phyloP scores from a whole-genome alignment of 2,113 vertebrate species.

The Pangasianodon hypophthalmus region DNA sequence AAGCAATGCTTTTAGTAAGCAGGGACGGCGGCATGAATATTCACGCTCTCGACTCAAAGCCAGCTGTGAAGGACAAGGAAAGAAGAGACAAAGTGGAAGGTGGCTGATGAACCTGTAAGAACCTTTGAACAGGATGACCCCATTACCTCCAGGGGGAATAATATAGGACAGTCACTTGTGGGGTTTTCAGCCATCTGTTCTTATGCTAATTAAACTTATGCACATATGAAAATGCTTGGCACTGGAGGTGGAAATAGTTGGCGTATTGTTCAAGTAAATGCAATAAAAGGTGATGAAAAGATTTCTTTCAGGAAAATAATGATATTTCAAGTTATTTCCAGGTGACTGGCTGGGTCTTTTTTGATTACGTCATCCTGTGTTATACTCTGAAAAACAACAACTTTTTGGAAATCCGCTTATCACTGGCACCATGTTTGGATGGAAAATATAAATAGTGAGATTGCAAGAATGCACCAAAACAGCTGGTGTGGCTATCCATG shows the following conservation, averaged over 20 bases:
- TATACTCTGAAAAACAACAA: background rate
- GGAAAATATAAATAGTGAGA: background rate
- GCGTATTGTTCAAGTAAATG: background rate
- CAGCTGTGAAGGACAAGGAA: constrained; percentile 55
- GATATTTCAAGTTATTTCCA: background rate
- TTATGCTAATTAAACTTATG: constrained; percentile 15
- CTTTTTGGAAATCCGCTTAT: background rate
- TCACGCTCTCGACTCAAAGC: constrained; percentile 64
- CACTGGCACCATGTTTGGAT: background rate
- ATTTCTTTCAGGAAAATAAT: background rate
- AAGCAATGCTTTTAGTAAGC: constrained; percentile 70
- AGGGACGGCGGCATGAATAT: constrained; percentile 68
- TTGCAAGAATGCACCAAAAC: background rate
- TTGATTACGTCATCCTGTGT: background rate
- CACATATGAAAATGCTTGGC: background rate
- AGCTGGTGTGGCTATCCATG: background rate
- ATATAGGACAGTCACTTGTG: constrained; percentile 14
- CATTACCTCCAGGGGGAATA: background rate
- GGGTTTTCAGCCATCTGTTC: constrained; percentile 16
- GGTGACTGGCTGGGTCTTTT: background rate
- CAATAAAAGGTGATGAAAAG: background rate
- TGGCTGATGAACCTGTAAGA: constrained; percentile 58
- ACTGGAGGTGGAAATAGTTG: background rate
- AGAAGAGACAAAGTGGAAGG: constrained; percentile 56
- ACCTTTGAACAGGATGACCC: constrained; percentile 25